Evolutionary conservation across 2,888 invertebrate species (phyloP), one percentile per base, ranked within the genome.

Genomic region (Odontomyia ornata): DNA sequence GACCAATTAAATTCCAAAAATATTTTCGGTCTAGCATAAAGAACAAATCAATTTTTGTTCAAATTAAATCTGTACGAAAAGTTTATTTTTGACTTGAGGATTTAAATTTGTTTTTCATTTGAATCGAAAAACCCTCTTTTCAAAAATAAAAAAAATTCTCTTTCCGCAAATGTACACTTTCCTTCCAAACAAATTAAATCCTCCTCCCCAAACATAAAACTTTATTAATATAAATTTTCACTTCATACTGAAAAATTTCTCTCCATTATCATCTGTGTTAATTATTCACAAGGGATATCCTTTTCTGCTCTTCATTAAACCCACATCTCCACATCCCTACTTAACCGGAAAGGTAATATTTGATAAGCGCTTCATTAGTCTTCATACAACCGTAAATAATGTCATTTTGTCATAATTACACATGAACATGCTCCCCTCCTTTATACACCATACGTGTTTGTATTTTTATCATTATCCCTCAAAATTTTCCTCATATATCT

Each of bases 301-400:
- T 36, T 3, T 3, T 36, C 5, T 36, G 36, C 36, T 9, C 9
- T 36, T 36, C 36, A 36, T n/a, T n/a, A n/a, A n/a, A n/a, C 36
- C 36, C 9, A 9, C 36, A 36, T 3, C 36, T 9, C 36, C 36
- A 5, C 36, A 3, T 9, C 36, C 36, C 52, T 9, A 13, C 7
- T 52, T 4, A 13, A 18, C 13, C 15, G 52, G 7, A 18, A 52
- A 52, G 30, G 30, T 64, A 27, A 64, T 28, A 64, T 28, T 64
- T 64, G 30, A 64, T 25, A 15, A 64, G 15, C 28, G 11, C 27
- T 25, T 64, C 64, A 64, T n/a, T 65, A 36, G 18, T 28, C 15
- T 18, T 27, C 21, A 36, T 11, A 36, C 27, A 65, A 65, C 65
- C 65, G 65, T 65, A 36, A 65, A 36, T 65, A 65, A 65, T 65